Percentiles rank a stretch among this genome's conserved stretches.
Evolutionary conservation across 2,113 vertebrate genomes (phyloP).

Genomic region (Pseudorhombus dupliciocellatus): DNA sequence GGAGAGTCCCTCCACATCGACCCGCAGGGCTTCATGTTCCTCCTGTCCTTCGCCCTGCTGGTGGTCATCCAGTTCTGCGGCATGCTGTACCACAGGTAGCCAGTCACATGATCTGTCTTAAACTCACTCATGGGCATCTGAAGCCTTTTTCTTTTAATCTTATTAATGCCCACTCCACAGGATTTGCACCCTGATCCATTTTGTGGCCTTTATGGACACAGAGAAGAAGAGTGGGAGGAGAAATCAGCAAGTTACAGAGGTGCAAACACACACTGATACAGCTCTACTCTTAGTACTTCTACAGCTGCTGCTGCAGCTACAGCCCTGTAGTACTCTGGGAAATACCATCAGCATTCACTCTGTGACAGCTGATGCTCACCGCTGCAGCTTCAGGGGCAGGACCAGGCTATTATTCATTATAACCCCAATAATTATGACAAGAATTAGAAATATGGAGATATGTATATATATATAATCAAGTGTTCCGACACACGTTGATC

Average conservation of each 20-base stretch:
- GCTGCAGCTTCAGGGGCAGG: too few relatives aligned
- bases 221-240: neutral
- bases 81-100: slow-evolving; percentile 47
- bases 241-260: neutral
- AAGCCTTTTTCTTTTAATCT: neutral
- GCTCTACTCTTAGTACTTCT: neutral
- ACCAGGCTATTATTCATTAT: too few relatives aligned
- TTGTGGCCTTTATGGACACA: slow-evolving; percentile 36
- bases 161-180: slow-evolving; percentile 1
- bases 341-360: too few relatives aligned
- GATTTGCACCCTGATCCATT: slow-evolving; percentile 41
- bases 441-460: too few relatives aligned
- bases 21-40: slow-evolving; percentile 45
- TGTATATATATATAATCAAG: too few relatives aligned
- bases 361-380: too few relatives aligned
- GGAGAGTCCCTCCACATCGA: slow-evolving; percentile 26
- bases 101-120: neutral
- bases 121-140: too few relatives aligned
- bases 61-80: slow-evolving; percentile 25
- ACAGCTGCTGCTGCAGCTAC: too few relatives aligned
- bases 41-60: slow-evolving; percentile 30
- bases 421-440: too few relatives aligned
- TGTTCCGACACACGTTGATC: too few relatives aligned
- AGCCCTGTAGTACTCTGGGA: too few relatives aligned
- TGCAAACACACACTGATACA: neutral